Percentiles rank a stretch among this genome's conserved stretches.
Evolutionary conservation across 2,888 invertebrate genomes (phyloP).

Genomic region (Yponomeuta cagnagella): DNA sequence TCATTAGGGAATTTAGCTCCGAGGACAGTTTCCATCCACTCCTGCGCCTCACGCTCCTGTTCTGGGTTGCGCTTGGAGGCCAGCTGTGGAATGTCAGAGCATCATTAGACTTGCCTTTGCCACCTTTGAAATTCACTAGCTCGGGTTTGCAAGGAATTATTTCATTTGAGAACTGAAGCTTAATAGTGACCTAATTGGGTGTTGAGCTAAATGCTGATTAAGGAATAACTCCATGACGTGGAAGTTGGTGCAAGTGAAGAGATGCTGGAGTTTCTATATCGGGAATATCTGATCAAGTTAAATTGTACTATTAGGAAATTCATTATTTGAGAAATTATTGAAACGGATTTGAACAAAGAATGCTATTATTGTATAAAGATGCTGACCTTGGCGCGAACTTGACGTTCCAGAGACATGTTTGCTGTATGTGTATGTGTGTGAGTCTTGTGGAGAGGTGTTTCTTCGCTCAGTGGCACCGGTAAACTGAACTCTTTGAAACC

Average conservation of each 20-base stretch:
- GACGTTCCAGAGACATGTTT: slow-evolving; percentile 93
- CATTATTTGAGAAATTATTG: no score
- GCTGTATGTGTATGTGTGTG: slow-evolving; percentile 42
- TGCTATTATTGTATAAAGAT: background rate
- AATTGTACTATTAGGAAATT: no score
- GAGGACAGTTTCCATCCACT: slow-evolving; percentile 92
- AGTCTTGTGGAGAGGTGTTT: slow-evolving; percentile 35
- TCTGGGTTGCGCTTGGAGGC: slow-evolving; percentile 88
- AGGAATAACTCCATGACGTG: no score
- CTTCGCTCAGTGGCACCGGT: slow-evolving; percentile 49
- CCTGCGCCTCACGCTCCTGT: slow-evolving; percentile 91
- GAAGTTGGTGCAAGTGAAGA: no score
- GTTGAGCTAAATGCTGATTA: no score
- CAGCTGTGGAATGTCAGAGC: slow-evolving; percentile 70
- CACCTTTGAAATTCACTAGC: background rate
- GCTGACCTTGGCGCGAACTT: slow-evolving; percentile 90
- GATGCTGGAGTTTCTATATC: no score
- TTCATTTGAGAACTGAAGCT: no score
- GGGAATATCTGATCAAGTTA: no score
- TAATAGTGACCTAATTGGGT: no score
- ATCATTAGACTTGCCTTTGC: background rate
- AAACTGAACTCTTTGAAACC: slow-evolving; percentile 70
- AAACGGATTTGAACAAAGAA: background rate
- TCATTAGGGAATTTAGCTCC: slow-evolving; percentile 92
- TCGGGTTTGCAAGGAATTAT: no score